Percentiles rank a stretch among this genome's conserved stretches.
phyloP scores from a whole-genome alignment of 2,113 vertebrate genomes.

The Pseudolaguvia tuberculata region DNA sequence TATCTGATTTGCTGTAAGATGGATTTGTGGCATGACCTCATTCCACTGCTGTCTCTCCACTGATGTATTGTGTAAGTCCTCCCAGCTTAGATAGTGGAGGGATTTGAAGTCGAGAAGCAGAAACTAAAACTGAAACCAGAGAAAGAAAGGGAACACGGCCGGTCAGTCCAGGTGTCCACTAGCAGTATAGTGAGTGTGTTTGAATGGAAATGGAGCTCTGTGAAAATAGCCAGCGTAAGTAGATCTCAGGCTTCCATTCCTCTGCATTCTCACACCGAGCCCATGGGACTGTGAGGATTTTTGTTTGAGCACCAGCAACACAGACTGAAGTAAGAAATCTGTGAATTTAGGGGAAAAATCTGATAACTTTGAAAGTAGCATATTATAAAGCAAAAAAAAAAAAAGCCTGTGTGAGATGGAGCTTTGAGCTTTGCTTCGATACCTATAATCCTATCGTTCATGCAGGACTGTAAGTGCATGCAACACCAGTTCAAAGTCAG shows the following conservation, averaged over 20 bases:
- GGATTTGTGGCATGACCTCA: slow-evolving; percentile 24
- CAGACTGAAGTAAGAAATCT: not conserved
- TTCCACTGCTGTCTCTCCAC: slow-evolving; percentile 9
- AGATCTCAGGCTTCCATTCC: slow-evolving; percentile 39
- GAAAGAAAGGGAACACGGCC: slow-evolving; percentile 47
- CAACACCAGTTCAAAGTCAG: slow-evolving; percentile 58
- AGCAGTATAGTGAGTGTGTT: slow-evolving; percentile 32
- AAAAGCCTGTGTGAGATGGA: slow-evolving; percentile 59
- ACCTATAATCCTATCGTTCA: slow-evolving; percentile 56
- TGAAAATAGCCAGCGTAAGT: slow-evolving; percentile 41
- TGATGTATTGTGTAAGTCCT: slow-evolving; percentile 37
- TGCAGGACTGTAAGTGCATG: slow-evolving; percentile 1
- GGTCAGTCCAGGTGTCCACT: slow-evolving; percentile 40
- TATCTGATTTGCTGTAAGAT: not conserved
- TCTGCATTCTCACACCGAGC: slow-evolving; percentile 32
- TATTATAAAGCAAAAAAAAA: slow-evolving; percentile 55
- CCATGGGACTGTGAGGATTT: slow-evolving; percentile 8
- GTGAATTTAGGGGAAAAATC: not conserved
- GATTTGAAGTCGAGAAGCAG: slow-evolving; percentile 35
- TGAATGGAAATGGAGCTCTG: slow-evolving; percentile 45
- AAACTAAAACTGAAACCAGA: slow-evolving; percentile 52
- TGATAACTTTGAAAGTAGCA: slow-evolving; percentile 61
- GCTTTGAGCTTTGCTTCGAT: slow-evolving; percentile 49
- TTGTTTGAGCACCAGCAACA: not conserved
- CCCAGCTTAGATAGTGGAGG: slow-evolving; percentile 32